Evolutionary conservation across 2,113 vertebrate genomes (phyloP).

Genomic region (Vulpes vulpes): DNA sequence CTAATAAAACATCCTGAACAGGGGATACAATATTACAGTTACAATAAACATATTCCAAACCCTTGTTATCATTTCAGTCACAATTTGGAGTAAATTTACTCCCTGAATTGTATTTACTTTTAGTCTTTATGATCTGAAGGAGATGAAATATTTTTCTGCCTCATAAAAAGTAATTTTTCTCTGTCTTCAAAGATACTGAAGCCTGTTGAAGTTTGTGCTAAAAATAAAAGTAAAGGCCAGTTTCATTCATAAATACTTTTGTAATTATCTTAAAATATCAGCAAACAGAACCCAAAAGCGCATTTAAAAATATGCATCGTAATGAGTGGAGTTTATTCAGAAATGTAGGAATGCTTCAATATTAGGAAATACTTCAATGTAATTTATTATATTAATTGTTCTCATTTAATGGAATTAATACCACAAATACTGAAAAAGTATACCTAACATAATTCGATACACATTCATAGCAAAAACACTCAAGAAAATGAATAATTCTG

Average conservation of each 20-base stretch:
- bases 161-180: neutral
- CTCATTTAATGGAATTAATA: constrained; percentile 9
- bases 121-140: neutral
- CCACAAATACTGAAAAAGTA: neutral
- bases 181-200: neutral
- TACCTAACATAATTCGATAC: constrained; percentile 17
- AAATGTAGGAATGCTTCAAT: neutral
- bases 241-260: constrained; percentile 34
- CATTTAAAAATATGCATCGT: constrained; percentile 14
- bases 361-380: neutral
- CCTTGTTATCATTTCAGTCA: neutral
- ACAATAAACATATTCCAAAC: neutral
- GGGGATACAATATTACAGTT: neutral
- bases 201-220: neutral
- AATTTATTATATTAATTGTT: constrained; percentile 27
- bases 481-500: constrained; percentile 24
- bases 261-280: constrained; percentile 35
- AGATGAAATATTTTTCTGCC: constrained; percentile 4
- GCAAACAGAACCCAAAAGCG: neutral
- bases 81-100: neutral
- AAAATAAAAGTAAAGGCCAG: constrained; percentile 49
- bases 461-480: neutral
- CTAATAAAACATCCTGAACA: neutral
- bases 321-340: neutral
- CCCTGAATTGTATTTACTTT: neutral